phyloP scores from a whole-genome alignment of 2,797 vertebrate species.

The Fratercula arctica region DNA sequence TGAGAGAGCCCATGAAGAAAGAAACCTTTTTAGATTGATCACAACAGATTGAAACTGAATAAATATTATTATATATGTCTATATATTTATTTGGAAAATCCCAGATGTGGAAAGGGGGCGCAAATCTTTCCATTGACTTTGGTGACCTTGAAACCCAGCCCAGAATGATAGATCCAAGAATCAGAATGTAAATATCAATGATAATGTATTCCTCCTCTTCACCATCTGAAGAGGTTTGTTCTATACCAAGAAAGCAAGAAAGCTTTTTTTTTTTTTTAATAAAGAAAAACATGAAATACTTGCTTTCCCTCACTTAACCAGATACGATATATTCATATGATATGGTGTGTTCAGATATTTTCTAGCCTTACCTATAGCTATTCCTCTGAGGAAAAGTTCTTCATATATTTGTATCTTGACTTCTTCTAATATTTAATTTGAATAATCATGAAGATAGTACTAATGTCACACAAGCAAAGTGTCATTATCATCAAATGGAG shows the following conservation, averaged over 20 bases:
- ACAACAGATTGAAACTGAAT: not conserved
- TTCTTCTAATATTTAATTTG: not conserved
- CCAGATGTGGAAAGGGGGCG: not conserved
- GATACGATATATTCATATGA: not conserved
- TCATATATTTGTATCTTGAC: not conserved
- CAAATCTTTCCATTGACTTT: not conserved
- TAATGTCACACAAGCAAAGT: not conserved
- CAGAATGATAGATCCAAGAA: not conserved
- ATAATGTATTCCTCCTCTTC: not conserved
- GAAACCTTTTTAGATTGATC: not conserved
- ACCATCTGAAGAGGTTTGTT: not conserved
- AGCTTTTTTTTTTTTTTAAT: not conserved
- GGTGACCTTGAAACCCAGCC: not conserved
- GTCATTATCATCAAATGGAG: conserved; percentile 15
- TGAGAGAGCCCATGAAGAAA: not conserved
- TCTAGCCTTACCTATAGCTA: not conserved
- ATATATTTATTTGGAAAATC: not conserved
- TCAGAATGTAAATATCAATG: not conserved
- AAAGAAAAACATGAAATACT: not conserved
- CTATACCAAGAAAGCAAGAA: not conserved
- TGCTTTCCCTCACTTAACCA: not conserved
- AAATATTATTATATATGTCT: not conserved
- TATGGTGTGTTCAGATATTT: not conserved
- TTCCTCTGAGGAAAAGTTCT: not conserved
- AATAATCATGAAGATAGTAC: not conserved